Base-by-base conservation (phyloP, 1,140 invertebrate genomes). In the Listronotus bonariensis region DNA sequence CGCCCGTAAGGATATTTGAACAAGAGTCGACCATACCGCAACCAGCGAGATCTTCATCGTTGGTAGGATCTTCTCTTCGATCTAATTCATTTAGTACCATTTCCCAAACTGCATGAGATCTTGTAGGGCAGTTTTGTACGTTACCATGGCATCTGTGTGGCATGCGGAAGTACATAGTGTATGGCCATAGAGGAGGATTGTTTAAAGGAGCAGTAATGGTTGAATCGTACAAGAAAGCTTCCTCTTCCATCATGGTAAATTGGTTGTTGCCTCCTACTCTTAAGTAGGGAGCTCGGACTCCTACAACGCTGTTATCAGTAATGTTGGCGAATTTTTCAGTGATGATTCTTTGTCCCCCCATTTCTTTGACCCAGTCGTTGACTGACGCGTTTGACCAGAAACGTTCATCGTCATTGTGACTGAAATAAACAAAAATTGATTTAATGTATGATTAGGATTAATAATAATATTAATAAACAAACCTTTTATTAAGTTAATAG, bases 31-130 rank as follows among this genome's bases (percentile, higher is more conserved):
- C 93, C 95, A 97, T 97, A 68, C 93, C 93, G 74, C 95, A 98
- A 43, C 95, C 95, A 3, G 93, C 92, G 3, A 97, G 81, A 72
- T 93, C 92, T 78, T 97, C 93, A 75, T 96, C 93, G 74, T 93
- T 93, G 67, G 84, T 88, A 0, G 93, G 93, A 77, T 96, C 93
- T 79, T 96, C 95, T 64, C 95, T 86, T 65, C 93, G 85, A 81
- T 97, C 94, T 71, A 96, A 80, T 78, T 97, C 94, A 77, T 97
- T 97, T 90, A 97, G 93, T n/a, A 96, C 93, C 92, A 97, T 96
- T 81, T 97, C 95, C 95, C 95, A 97, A 10, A 96, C 93, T 20
- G 94, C 93, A 77, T 96, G 94, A 66, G 84, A 91, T 77, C 93
- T 88, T 0, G 94, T 95, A 12, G 94, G 95, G 75, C 95, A 97